phyloP scores from a whole-genome alignment of 2,113 vertebrate species.

The Delphinus delphis region DNA sequence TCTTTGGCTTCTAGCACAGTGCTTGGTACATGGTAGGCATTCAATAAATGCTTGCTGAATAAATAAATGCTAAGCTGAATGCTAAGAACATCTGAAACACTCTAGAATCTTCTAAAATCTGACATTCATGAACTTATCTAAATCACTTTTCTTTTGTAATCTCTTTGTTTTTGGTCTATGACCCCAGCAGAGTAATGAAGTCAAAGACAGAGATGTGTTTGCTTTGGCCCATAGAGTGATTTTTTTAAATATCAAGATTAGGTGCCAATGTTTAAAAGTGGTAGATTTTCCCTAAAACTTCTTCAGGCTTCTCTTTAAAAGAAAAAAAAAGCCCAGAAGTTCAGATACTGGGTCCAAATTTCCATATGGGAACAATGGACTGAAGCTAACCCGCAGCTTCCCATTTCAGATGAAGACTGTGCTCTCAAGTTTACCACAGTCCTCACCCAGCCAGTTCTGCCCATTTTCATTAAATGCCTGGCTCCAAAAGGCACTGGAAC shows the following conservation, averaged over 20 bases:
- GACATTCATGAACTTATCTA: neutral
- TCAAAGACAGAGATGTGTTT: constrained; percentile 9
- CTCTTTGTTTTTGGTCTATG: neutral
- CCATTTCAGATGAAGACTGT: neutral
- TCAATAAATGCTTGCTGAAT: neutral
- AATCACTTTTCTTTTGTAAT: neutral
- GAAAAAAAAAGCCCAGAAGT: too few species aligned
- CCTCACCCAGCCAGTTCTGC: neutral
- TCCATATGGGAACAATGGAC: neutral
- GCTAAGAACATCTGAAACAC: neutral
- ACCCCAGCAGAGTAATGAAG: neutral
- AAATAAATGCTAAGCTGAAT: constrained; percentile 6
- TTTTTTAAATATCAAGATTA: constrained; percentile 6
- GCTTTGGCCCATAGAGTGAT: neutral
- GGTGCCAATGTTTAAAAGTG: neutral
- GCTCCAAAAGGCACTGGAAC: neutral
- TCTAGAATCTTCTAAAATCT: constrained; percentile 16
- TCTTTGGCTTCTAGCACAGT: neutral
- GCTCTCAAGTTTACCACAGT: neutral
- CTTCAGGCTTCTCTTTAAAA: neutral
- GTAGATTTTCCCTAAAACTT: neutral
- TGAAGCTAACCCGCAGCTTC: neutral
- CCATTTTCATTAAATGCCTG: neutral
- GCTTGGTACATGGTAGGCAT: neutral
- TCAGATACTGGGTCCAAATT: neutral